Percentiles rank a stretch among this genome's conserved stretches.
Conservation (phyloP, 2,888 invertebrate species). For the Lasioglossum vierecki region DNA sequence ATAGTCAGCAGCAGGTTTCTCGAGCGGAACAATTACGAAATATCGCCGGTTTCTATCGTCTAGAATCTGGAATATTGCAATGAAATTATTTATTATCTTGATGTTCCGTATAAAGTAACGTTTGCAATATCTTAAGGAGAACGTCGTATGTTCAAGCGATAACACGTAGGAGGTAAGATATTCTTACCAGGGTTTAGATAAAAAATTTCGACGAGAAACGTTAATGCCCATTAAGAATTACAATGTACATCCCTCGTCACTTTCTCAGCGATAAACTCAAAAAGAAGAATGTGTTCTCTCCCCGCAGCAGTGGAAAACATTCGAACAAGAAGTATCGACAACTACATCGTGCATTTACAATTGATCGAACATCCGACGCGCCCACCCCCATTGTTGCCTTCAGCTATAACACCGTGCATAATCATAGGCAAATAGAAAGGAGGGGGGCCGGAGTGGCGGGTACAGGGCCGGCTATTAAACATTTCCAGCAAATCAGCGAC, state of each 20-base stretch:
- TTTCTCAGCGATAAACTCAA: background rate
- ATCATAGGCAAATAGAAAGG: constrained; percentile 9
- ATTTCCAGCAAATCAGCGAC: constrained; percentile 47
- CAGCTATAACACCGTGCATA: background rate
- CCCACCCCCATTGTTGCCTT: background rate
- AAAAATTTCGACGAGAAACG: background rate
- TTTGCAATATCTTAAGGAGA: background rate
- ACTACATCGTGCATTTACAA: background rate
- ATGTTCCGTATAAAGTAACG: background rate
- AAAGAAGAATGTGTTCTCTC: background rate
- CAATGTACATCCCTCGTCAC: background rate
- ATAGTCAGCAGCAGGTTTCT: background rate
- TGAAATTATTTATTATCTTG: background rate
- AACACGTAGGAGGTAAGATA: background rate
- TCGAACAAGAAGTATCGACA: background rate
- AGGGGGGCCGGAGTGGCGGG: background rate
- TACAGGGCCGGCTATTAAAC: constrained; percentile 23
- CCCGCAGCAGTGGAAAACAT: background rate
- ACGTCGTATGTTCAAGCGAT: background rate
- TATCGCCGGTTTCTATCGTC: constrained; percentile 1
- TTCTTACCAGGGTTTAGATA: background rate
- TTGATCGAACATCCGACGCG: background rate
- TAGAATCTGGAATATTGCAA: background rate
- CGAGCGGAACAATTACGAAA: constrained; percentile 3
- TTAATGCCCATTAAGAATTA: background rate